These are phyloP conservation scores for Scaptomyza pallida DNA, from an alignment of 1,140 invertebrate genomes.

Conservation along the genomic window DNA sequence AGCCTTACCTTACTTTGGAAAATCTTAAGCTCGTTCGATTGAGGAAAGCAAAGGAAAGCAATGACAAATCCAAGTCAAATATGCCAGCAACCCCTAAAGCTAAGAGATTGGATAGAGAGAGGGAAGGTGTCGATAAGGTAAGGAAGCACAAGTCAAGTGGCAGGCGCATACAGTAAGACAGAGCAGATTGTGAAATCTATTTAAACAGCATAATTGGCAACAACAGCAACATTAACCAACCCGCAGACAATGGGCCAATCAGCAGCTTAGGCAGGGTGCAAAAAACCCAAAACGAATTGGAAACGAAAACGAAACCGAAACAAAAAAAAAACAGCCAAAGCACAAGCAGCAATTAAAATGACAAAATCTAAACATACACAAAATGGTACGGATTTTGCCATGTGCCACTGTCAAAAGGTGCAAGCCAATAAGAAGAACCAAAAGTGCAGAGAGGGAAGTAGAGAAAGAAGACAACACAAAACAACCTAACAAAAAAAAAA, in stretches of 20 bases:
- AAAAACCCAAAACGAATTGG: too few species aligned
- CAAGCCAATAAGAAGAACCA: slow-evolving; percentile 61
- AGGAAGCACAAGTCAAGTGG: slow-evolving; percentile 46
- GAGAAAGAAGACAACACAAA: not conserved
- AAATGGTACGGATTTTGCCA: slow-evolving; percentile 72
- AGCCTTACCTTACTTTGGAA: slow-evolving; percentile 51
- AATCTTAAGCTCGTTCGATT: slow-evolving; percentile 76
- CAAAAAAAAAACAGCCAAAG: slow-evolving; percentile 29
- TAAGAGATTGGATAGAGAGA: not conserved
- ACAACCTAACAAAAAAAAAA: not conserved
- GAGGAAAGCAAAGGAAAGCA: slow-evolving; percentile 31
- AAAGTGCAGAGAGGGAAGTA: slow-evolving; percentile 36
- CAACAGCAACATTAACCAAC: slow-evolving; percentile 7
- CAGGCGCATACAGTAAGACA: slow-evolving; percentile 50
- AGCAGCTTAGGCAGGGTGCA: slow-evolving; percentile 62
- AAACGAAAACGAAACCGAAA: slow-evolving; percentile 25
- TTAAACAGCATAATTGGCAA: slow-evolving; percentile 79
- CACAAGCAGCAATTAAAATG: slow-evolving; percentile 73
- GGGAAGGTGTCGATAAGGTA: not conserved
- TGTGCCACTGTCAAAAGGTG: slow-evolving; percentile 60
- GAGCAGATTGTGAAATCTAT: slow-evolving; percentile 69
- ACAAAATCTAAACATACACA: slow-evolving; percentile 79
- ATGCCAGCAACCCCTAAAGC: slow-evolving; percentile 60
- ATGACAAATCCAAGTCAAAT: slow-evolving; percentile 80
- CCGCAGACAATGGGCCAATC: slow-evolving; percentile 55